These are phyloP conservation scores for Callosobruchus maculatus DNA, from an alignment of 2,888 invertebrate species.

Conservation along the genomic window DNA sequence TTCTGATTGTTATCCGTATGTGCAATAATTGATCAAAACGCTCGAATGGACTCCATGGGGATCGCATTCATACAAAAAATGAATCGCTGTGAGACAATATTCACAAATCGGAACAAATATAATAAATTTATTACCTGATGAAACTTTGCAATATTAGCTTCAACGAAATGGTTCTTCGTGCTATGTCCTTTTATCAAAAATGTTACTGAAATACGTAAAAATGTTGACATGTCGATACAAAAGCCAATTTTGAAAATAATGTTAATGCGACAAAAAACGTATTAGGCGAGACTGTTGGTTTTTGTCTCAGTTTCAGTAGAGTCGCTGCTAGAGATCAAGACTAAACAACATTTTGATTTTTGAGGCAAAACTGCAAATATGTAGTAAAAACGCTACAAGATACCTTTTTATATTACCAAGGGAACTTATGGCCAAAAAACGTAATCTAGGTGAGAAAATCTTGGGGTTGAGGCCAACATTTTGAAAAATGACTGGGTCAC, in stretches of 20 bases:
- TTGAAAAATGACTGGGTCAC: too few relatives aligned
- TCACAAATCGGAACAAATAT: neutral
- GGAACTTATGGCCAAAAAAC: too few relatives aligned
- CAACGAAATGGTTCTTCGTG: conserved; percentile 17
- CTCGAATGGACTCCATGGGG: neutral
- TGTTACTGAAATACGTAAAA: conserved; percentile 15
- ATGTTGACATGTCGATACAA: conserved; percentile 21
- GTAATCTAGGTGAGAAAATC: too few relatives aligned
- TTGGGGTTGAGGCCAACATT: too few relatives aligned
- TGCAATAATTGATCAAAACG: neutral
- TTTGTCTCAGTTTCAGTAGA: neutral
- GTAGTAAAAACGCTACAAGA: too few relatives aligned
- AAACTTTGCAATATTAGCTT: conserved; percentile 3
- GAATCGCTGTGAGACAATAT: neutral
- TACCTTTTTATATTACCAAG: too few relatives aligned
- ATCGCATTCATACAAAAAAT: neutral
- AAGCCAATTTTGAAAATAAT: conserved; percentile 33
- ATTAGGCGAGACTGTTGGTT: too few relatives aligned
- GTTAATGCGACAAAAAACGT: conserved; percentile 12
- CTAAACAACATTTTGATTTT: too few relatives aligned
- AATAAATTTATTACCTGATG: neutral
- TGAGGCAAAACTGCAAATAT: too few relatives aligned
- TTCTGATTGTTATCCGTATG: neutral
- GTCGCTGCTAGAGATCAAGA: too few relatives aligned
- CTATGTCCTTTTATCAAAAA: conserved; percentile 17